Conservation (phyloP, 92 coral and sea anemone species). For the Micromussa lordhowensis region DNA sequence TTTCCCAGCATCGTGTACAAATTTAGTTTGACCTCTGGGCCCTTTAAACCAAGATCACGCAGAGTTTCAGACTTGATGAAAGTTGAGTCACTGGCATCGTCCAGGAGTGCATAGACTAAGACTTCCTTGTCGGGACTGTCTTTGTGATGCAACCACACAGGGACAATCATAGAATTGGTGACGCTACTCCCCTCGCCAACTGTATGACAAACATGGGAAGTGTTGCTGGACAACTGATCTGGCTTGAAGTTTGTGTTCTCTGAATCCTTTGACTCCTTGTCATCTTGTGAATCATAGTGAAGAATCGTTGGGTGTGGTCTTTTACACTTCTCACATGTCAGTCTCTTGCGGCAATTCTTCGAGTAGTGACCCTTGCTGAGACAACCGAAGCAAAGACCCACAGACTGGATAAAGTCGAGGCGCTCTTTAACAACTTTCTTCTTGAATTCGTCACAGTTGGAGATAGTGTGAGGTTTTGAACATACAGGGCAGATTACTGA, state of each 20-base stretch:
- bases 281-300: slow-evolving; percentile 48
- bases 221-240: slow-evolving; percentile 1
- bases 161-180: slow-evolving; percentile 30
- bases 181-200: neutral
- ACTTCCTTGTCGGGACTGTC: slow-evolving; percentile 33
- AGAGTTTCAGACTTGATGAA: slow-evolving; percentile 38
- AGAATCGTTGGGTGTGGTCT: slow-evolving; percentile 70
- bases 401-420: slow-evolving; percentile 15
- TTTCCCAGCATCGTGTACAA: slow-evolving; percentile 51
- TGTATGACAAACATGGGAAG: neutral
- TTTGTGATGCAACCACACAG: slow-evolving; percentile 8
- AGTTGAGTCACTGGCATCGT: slow-evolving; percentile 57
- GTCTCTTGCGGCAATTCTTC: slow-evolving; percentile 26
- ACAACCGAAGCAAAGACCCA: slow-evolving; percentile 14
- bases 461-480: neutral
- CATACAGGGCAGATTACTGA: neutral
- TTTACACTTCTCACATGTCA: slow-evolving; percentile 65
- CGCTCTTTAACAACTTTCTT: neutral
- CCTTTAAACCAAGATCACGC: no score
- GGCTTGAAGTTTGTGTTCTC: neutral
- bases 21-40: slow-evolving; percentile 29
- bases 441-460: neutral
- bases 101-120: slow-evolving; percentile 53
- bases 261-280: slow-evolving; percentile 8
- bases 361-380: slow-evolving; percentile 33